phyloP scores from a whole-genome alignment of 2,888 invertebrate species.

The Pyrocoelia pectoralis region DNA sequence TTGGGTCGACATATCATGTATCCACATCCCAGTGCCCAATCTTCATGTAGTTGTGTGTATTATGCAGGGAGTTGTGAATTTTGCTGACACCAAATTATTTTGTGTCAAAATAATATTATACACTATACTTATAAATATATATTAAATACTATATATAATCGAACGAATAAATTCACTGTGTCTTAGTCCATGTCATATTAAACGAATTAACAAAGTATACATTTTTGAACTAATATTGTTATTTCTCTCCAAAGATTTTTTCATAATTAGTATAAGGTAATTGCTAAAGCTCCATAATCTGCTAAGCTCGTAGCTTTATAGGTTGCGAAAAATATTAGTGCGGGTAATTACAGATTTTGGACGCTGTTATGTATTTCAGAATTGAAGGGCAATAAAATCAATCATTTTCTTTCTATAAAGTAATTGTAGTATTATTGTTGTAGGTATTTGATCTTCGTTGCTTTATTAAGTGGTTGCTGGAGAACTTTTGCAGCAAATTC shows the following conservation, averaged over 20 bases:
- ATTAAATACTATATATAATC: conserved; percentile 39
- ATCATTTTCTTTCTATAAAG: conserved; percentile 41
- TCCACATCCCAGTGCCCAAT: conserved; percentile 28
- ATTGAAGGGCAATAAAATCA: conserved; percentile 32
- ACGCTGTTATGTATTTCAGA: conserved; percentile 21
- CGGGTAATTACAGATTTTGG: conserved; percentile 33
- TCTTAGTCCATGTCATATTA: conserved; percentile 63
- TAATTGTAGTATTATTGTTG: conserved; percentile 49
- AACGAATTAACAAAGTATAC: conserved; percentile 61
- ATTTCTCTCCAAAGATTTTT: conserved; percentile 62
- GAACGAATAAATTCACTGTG: conserved; percentile 61
- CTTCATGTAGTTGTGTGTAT: conserved; percentile 40
- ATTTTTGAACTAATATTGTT: conserved; percentile 61
- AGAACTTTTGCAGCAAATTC: conserved; percentile 46
- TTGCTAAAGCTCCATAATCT: conserved; percentile 55
- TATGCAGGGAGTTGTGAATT: conserved; percentile 46
- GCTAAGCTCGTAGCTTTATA: conserved; percentile 49
- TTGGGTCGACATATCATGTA: conserved; percentile 47
- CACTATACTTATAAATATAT: conserved; percentile 39
- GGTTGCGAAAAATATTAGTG: conserved; percentile 21
- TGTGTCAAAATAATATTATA: conserved; percentile 45
- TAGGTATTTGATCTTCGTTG: conserved; percentile 53
- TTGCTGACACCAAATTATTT: conserved; percentile 50
- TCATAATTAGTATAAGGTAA: conserved; percentile 56
- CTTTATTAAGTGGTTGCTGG: conserved; percentile 33